Evolutionary conservation across 2,888 invertebrate genomes (phyloP), one percentile per base, ranked within the genome.

Genomic region (Scelioninae gen. 1): DNA sequence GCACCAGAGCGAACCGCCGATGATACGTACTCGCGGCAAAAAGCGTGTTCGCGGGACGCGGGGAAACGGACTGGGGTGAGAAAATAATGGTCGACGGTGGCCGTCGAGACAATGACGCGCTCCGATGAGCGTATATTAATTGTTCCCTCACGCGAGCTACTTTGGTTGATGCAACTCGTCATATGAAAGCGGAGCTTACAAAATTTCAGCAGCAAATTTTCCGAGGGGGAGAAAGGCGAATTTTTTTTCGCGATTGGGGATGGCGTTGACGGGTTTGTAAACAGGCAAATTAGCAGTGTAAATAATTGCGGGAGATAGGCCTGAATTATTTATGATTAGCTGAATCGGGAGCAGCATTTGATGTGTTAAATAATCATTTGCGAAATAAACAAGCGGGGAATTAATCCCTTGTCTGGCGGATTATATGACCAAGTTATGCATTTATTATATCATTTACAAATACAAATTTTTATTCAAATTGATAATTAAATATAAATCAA

Each of bases 31-130:
- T 7, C 82, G 69, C 78, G 80, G 74, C 68, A 55, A 62, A 71
- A 53, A 38, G 23, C 60, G 51, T 53, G 45, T 55, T 40, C 31
- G 23, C 45, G 60, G 68, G 60, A 8, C 5, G 43, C 16, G 45
- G 51, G 51, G 58, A 23, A 23, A 23, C 23, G 13, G 63, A 47
- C 31, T 34, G 51, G 55, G 65, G 58, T 11, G 47, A 34, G 66
- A 34, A 47, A 77, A 65, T 38, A 38, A 66, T 23, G 23, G 23
- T 56, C 66, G 75, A 74, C 72, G 75, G 60, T 49, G 72, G 53
- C 66, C 66, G 81, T 55, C 75, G 63, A 72, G 82, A 78, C 82
- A 71, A 78, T 74, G 77, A 74, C 78, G 77, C 60, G 78, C 77
- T 72, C 71, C 72, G 71, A 72, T 63, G 80, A 75, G 62, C 80